These are phyloP conservation scores for Sabatieria punctata DNA, from an alignment of 2,888 invertebrate genomes.

Conservation along the genomic window DNA sequence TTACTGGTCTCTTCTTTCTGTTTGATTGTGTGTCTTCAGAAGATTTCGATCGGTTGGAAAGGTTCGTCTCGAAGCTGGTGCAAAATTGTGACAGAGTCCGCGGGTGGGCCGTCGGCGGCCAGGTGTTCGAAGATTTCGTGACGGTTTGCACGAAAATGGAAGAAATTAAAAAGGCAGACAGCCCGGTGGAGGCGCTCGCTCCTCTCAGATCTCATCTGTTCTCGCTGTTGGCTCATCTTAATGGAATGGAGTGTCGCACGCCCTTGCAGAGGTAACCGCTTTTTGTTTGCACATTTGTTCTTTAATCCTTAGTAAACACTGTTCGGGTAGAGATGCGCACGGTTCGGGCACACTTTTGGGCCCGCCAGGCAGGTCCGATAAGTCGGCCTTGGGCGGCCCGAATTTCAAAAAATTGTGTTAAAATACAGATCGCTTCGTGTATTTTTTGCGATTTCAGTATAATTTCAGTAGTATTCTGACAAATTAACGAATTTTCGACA, in stretches of 20 bases:
- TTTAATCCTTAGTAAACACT: too few species aligned
- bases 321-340: too few species aligned
- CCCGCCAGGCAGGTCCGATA: too few species aligned
- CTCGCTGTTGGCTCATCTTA: background rate
- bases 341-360: too few species aligned
- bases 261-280: background rate
- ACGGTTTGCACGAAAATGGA: background rate
- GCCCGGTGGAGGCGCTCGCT: background rate
- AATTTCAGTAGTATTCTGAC: too few species aligned
- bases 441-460: too few species aligned
- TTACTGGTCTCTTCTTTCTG: background rate
- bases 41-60: background rate
- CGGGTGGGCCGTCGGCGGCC: constrained; percentile 51
- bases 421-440: too few species aligned
- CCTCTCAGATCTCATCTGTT: background rate
- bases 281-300: too few species aligned
- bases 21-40: background rate
- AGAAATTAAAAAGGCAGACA: background rate
- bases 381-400: too few species aligned
- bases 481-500: too few species aligned
- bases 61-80: background rate
- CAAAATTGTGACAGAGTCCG: background rate
- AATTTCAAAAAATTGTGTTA: too few species aligned
- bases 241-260: background rate
- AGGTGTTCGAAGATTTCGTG: constrained; percentile 53